phyloP scores from a whole-genome alignment of 1,140 invertebrate species.

The Lordiphosa collinella region DNA sequence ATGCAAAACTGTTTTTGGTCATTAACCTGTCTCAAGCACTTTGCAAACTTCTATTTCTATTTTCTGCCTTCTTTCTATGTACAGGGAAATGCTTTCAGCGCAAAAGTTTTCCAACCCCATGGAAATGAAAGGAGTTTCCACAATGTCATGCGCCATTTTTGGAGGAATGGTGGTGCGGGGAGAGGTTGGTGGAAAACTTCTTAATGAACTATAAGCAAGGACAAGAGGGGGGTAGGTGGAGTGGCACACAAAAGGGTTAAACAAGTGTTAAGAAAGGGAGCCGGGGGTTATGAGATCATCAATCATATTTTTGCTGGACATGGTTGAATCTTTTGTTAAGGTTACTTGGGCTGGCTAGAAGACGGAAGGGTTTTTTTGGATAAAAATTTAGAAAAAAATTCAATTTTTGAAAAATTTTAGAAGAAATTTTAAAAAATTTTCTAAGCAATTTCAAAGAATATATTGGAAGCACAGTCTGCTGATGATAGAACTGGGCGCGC shows the following conservation, averaged over 20 bases:
- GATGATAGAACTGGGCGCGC: no score
- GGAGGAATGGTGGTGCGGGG: not conserved
- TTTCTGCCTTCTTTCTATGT: constrained; percentile 5
- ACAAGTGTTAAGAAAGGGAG: constrained; percentile 52
- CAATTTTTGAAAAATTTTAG: no score
- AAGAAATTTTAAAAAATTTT: no score
- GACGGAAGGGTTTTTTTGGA: no score
- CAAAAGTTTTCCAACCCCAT: constrained; percentile 46
- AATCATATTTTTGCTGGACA: constrained; percentile 59
- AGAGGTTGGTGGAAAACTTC: constrained; percentile 39
- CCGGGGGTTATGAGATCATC: constrained; percentile 36
- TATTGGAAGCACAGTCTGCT: no score
- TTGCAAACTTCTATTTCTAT: constrained; percentile 43
- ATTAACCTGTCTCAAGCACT: constrained; percentile 73
- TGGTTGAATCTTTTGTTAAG: constrained; percentile 48
- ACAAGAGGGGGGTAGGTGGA: not conserved
- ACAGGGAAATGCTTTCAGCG: constrained; percentile 68
- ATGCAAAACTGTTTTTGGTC: constrained; percentile 73
- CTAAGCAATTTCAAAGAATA: no score
- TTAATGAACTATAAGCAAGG: constrained; percentile 64
- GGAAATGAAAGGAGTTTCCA: constrained; percentile 42
- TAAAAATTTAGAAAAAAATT: no score
- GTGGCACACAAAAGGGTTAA: constrained; percentile 64
- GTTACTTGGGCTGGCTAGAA: no score
- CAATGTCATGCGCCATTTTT: constrained; percentile 68